A percentile compares a stretch with the other conserved stretches of the same genome.
phyloP scores from a whole-genome alignment of 2,888 invertebrate species.

The Orthosia incerta region DNA sequence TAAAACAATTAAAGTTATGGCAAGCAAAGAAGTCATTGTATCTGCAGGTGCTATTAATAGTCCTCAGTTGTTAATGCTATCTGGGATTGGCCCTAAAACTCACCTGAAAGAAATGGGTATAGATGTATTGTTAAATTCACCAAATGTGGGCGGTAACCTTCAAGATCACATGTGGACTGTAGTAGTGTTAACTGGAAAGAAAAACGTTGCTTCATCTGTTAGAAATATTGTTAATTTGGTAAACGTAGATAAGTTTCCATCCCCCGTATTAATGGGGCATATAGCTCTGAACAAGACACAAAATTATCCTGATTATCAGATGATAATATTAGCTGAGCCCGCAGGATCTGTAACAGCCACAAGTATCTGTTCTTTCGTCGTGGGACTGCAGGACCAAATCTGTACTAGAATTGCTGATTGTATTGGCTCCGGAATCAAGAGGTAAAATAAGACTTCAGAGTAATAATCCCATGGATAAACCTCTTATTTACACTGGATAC shows the following conservation, averaged over 20 bases:
- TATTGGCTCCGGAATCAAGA: constrained; percentile 81
- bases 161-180: background rate
- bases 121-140: constrained; percentile 50
- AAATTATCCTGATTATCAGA: constrained; percentile 76
- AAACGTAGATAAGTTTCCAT: constrained; percentile 71
- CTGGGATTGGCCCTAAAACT: constrained; percentile 60
- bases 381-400: constrained; percentile 18
- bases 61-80: constrained; percentile 69
- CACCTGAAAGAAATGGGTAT: constrained; percentile 70
- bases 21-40: constrained; percentile 73
- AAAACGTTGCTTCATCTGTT: constrained; percentile 33
- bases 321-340: constrained; percentile 64
- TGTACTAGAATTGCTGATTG: constrained; percentile 35
- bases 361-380: constrained; percentile 64
- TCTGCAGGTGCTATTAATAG: constrained; percentile 75
- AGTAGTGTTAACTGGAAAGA: constrained; percentile 64
- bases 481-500: constrained; percentile 91
- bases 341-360: constrained; percentile 63
- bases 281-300: constrained; percentile 72
- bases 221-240: constrained; percentile 54
- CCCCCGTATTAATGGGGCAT: constrained; percentile 72
- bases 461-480: constrained; percentile 88
- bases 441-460: constrained; percentile 90
- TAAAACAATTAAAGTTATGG: constrained; percentile 47
- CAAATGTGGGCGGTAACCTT: constrained; percentile 47